phyloP scores from a whole-genome alignment of 2,797 vertebrate genomes.

The Lemur catta region DNA sequence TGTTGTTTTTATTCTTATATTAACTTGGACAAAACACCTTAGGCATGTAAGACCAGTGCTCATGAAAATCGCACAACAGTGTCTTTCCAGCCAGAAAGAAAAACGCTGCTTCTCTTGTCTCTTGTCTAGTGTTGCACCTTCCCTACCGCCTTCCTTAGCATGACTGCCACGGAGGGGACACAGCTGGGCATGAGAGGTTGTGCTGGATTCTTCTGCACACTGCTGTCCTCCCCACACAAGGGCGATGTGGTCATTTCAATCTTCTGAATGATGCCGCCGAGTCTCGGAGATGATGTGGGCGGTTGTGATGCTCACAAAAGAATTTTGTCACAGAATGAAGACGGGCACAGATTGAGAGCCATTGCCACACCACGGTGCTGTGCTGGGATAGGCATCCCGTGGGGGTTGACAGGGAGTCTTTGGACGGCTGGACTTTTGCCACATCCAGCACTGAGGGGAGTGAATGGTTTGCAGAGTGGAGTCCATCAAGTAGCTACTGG shows the following conservation, averaged over 20 bases:
- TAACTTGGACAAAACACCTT: background rate
- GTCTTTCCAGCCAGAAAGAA: background rate
- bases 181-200: rapidly evolving
- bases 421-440: background rate
- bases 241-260: background rate
- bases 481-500: background rate
- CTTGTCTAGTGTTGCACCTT: rapidly evolving
- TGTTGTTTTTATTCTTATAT: background rate
- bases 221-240: background rate
- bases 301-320: background rate
- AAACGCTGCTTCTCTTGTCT: background rate
- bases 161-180: rapidly evolving
- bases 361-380: rapidly evolving
- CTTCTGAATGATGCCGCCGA: background rate
- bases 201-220: background rate
- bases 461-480: no score
- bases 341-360: rapidly evolving
- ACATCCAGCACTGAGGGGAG: background rate
- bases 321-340: background rate
- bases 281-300: background rate
- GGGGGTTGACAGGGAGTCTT: background rate
- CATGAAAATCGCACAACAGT: background rate
- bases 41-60: background rate
- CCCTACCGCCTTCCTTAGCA: rapidly evolving
- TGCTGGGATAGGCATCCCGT: background rate